A percentile compares a stretch with the other conserved stretches of the same genome.
Evolutionary conservation across 2,888 invertebrate genomes (phyloP).

Genomic region (Loripinus fragilis): DNA sequence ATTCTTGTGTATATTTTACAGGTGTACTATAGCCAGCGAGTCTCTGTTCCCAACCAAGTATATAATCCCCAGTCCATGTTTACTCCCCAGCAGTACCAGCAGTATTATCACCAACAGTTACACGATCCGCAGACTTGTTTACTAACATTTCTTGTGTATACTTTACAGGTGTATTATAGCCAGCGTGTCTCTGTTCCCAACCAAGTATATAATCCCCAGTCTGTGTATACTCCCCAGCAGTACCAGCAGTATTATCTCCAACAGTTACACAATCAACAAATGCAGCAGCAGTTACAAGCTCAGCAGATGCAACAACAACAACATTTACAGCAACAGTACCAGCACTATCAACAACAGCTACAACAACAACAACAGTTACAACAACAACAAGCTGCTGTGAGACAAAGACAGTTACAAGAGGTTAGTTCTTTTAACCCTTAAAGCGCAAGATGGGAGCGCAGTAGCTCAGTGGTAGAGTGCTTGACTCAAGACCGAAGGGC

Average conservation of each 20-base stretch:
- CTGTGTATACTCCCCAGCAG: slow-evolving; percentile 50
- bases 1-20: background rate
- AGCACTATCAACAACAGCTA: slow-evolving; percentile 34
- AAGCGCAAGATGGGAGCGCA: no score
- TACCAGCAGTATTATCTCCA: slow-evolving; percentile 55
- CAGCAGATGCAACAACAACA: slow-evolving; percentile 55
- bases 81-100: slow-evolving; percentile 45
- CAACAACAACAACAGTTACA: slow-evolving; percentile 49
- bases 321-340: slow-evolving; percentile 31
- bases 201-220: slow-evolving; percentile 30
- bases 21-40: slow-evolving; percentile 17
- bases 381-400: slow-evolving; percentile 35
- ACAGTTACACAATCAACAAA: slow-evolving; percentile 56
- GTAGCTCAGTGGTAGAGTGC: no score
- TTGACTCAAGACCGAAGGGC: no score
- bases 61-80: slow-evolving; percentile 39
- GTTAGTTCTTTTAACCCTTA: slow-evolving; percentile 7
- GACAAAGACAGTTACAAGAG: slow-evolving; percentile 35
- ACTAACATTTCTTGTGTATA: background rate
- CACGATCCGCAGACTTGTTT: slow-evolving; percentile 32
- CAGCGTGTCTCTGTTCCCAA: slow-evolving; percentile 9
- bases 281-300: slow-evolving; percentile 56
- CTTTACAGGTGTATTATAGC: slow-evolving; percentile 7
- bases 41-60: slow-evolving; percentile 11
- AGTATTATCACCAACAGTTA: slow-evolving; percentile 36